Percentiles rank a stretch among this genome's conserved stretches.
Conservation (phyloP, 2,797 vertebrate genomes). For the Valencia hispanica region DNA sequence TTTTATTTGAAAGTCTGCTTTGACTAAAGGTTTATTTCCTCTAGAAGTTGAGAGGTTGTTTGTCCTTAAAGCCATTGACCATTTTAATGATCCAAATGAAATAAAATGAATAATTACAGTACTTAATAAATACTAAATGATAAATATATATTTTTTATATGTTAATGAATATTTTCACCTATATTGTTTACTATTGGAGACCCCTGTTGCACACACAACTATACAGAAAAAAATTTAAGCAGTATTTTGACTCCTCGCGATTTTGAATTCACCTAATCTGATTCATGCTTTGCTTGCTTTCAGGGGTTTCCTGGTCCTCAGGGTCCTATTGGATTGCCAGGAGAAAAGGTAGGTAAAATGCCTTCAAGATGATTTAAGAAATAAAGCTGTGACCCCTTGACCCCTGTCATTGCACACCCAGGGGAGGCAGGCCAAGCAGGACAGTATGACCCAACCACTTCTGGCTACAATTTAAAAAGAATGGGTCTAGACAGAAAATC, state of each 20-base stretch:
- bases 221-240: slow-evolving; percentile 1
- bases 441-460: slow-evolving; percentile 37
- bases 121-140: no score
- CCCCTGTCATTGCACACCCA: slow-evolving; percentile 54
- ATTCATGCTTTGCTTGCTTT: slow-evolving; percentile 62
- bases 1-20: neutral
- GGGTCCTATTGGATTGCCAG: slow-evolving; percentile 89
- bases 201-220: neutral
- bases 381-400: slow-evolving; percentile 60
- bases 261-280: slow-evolving; percentile 46
- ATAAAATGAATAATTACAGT: slow-evolving; percentile 11
- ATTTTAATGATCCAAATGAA: neutral
- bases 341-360: slow-evolving; percentile 88
- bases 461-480: slow-evolving; percentile 48
- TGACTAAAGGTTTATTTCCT: neutral
- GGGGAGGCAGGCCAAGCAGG: slow-evolving; percentile 35
- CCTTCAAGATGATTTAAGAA: slow-evolving; percentile 56
- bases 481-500: slow-evolving; percentile 69
- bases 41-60: neutral
- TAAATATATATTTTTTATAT: slow-evolving; percentile 10
- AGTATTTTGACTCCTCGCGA: slow-evolving; percentile 2
- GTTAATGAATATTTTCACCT: slow-evolving; percentile 10
- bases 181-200: slow-evolving; percentile 4
- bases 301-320: slow-evolving; percentile 92
- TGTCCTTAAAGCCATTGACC: neutral